A percentile compares a stretch with the other conserved stretches of the same genome.
These are phyloP conservation scores for Aleiodes alternator DNA, from an alignment of 2,888 invertebrate species.

Conservation along the genomic window DNA sequence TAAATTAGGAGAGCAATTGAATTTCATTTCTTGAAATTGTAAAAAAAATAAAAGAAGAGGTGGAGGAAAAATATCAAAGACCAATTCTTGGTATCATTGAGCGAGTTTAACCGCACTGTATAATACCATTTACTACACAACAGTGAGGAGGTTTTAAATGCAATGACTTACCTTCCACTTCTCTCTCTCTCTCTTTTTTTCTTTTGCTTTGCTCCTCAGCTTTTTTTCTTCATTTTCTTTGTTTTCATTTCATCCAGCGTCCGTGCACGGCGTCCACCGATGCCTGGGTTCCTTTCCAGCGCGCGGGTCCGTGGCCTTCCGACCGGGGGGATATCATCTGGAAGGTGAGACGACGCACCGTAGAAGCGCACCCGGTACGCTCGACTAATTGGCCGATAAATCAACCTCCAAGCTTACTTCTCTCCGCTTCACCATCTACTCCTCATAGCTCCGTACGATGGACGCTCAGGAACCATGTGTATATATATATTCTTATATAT, in stretches of 20 bases:
- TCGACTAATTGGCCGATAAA: constrained; percentile 75
- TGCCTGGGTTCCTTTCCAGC: constrained; percentile 24
- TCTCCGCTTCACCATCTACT: constrained; percentile 52
- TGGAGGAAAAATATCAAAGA: constrained; percentile 19
- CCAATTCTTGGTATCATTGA: constrained; percentile 33
- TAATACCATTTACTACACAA: constrained; percentile 35
- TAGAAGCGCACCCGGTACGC: constrained; percentile 72
- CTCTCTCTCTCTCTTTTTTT: constrained; percentile 11
- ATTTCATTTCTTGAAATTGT: neutral
- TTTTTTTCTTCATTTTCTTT: constrained; percentile 1
- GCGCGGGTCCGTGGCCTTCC: constrained; percentile 44
- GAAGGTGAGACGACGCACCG: constrained; percentile 70
- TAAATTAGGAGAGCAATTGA: constrained; percentile 3
- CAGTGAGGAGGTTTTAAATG: constrained; percentile 34
- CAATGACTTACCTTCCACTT: constrained; percentile 30
- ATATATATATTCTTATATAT: neutral
- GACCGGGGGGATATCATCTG: constrained; percentile 67
- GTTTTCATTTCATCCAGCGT: constrained; percentile 32
- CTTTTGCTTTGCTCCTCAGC: neutral
- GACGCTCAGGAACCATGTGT: constrained; percentile 36
- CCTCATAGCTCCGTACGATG: constrained; percentile 41
- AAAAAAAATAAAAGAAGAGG: neutral
- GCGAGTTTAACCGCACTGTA: constrained; percentile 34
- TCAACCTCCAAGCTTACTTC: constrained; percentile 71
- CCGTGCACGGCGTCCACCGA: constrained; percentile 18